These are phyloP conservation scores for Mormyrus iriodes DNA, from an alignment of 2,113 vertebrate species.

Conservation along the genomic window DNA sequence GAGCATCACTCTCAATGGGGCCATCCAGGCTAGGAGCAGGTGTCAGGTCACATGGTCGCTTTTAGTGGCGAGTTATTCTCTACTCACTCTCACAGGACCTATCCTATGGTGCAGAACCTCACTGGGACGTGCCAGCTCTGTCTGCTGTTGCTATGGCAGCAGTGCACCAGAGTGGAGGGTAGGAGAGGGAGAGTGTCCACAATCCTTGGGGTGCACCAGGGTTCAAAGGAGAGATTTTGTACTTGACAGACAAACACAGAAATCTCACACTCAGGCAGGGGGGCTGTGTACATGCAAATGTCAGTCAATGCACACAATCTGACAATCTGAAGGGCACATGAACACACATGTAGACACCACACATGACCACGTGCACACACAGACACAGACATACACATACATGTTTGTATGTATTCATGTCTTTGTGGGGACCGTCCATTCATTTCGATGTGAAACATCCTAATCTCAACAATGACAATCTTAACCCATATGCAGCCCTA, in stretches of 20 bases:
- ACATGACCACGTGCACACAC: not conserved
- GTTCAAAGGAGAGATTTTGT: constrained; percentile 23
- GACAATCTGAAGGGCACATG: not conserved
- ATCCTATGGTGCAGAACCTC: constrained; percentile 54
- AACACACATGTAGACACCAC: not conserved
- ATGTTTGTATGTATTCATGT: not conserved
- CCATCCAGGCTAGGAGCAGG: not conserved
- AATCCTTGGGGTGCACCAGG: constrained; percentile 26
- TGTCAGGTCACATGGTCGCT: not conserved
- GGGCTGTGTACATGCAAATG: not conserved
- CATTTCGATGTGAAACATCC: not conserved
- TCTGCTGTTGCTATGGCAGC: constrained; percentile 93
- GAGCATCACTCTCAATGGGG: constrained; percentile 1
- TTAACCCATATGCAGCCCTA: not conserved
- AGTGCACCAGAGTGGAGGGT: constrained; percentile 66
- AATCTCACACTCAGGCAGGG: not conserved
- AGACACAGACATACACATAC: not conserved
- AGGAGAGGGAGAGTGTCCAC: constrained; percentile 64
- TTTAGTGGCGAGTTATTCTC: constrained; percentile 30
- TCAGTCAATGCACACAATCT: not conserved
- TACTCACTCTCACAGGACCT: constrained; percentile 30
- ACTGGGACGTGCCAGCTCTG: constrained; percentile 75
- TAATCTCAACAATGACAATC: not conserved
- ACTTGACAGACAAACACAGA: constrained; percentile 1
- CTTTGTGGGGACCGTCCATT: not conserved